Evolutionary conservation across 2,113 vertebrate genomes (phyloP).

Genomic region (Centropristis striata): DNA sequence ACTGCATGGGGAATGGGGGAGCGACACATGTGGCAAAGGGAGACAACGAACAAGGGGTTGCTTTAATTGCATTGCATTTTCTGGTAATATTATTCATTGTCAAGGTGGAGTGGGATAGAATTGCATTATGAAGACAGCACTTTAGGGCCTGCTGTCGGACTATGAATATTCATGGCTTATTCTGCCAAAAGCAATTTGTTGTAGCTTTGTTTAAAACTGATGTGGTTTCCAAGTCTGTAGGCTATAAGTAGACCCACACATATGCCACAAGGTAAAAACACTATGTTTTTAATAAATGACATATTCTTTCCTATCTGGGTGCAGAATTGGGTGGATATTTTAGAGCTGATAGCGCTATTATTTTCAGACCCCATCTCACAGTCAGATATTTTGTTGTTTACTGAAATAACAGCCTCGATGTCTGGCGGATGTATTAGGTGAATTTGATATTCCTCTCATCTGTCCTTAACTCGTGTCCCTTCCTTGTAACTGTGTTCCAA

Average conservation of each 20-base stretch:
- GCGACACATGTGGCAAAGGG: constrained; percentile 57
- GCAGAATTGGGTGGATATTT: constrained; percentile 12
- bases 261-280: constrained; percentile 42
- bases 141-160: constrained; percentile 69
- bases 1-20: constrained; percentile 43
- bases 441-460: constrained; percentile 29
- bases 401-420: constrained; percentile 21
- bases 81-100: constrained; percentile 79
- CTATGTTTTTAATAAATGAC: constrained; percentile 34
- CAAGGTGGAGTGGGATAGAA: constrained; percentile 76
- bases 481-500: constrained; percentile 17
- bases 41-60: constrained; percentile 54
- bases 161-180: constrained; percentile 76
- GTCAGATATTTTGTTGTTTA: constrained; percentile 36
- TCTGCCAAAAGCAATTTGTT: constrained; percentile 72
- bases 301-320: constrained; percentile 13
- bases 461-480: constrained; percentile 31
- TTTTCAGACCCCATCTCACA: constrained; percentile 14
- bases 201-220: constrained; percentile 64
- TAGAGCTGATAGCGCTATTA: constrained; percentile 28
- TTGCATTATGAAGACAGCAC: constrained; percentile 77
- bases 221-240: constrained; percentile 59
- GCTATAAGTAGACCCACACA: constrained; percentile 30
- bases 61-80: constrained; percentile 79
- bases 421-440: constrained; percentile 19